Conservation (phyloP, 92 coral and sea anemone genomes). For the Ricordea florida region DNA sequence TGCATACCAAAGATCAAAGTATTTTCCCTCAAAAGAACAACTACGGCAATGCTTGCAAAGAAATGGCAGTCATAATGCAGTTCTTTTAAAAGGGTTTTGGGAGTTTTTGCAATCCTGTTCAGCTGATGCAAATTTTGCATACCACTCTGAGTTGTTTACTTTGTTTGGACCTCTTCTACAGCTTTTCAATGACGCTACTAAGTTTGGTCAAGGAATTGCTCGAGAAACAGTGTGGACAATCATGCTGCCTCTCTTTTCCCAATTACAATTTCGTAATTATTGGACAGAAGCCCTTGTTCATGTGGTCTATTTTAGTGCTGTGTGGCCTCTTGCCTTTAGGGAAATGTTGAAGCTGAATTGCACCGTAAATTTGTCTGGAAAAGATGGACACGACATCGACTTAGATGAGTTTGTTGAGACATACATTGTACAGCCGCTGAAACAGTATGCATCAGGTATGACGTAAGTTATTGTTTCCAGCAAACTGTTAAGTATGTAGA, state of each 20-base stretch:
- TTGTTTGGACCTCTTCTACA: constrained; percentile 56
- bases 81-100: constrained; percentile 13
- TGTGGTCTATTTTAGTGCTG: constrained; percentile 37
- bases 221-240: constrained; percentile 54
- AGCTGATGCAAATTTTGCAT: not conserved
- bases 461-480: not conserved
- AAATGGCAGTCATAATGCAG: constrained; percentile 29
- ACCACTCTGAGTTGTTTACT: constrained; percentile 43
- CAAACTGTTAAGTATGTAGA: not conserved
- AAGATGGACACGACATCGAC: constrained; percentile 41
- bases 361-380: constrained; percentile 33
- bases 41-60: not conserved
- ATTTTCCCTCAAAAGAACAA: constrained; percentile 25
- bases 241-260: constrained; percentile 52
- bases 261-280: constrained; percentile 26
- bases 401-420: constrained; percentile 63
- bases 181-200: not conserved
- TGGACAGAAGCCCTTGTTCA: constrained; percentile 63
- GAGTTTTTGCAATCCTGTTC: not conserved
- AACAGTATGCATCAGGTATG: constrained; percentile 32
- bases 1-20: not conserved
- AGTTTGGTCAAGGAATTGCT: constrained; percentile 43
- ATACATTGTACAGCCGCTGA: constrained; percentile 42
- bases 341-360: constrained; percentile 14
- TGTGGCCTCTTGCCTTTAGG: constrained; percentile 58